A percentile compares a stretch with the other conserved stretches of the same genome.
phyloP scores from a whole-genome alignment of 2,888 invertebrate species.

The Drosophila nigricruria region DNA sequence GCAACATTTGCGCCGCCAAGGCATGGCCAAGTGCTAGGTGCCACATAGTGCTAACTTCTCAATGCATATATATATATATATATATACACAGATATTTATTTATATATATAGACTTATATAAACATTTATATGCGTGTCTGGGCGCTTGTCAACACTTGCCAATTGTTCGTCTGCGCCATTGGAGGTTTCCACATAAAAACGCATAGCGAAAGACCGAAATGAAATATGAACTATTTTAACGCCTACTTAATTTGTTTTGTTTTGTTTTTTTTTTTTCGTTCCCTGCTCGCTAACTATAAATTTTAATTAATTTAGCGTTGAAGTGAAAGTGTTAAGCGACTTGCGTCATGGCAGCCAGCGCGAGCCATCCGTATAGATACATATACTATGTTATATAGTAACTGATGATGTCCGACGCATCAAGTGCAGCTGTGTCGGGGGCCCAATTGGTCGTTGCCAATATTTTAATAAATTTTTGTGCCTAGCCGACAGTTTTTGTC shows the following conservation, averaged over 20 bases:
- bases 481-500: constrained; percentile 54
- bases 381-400: neutral
- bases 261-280: constrained; percentile 51
- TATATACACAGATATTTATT: neutral
- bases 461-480: constrained; percentile 70
- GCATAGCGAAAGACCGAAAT: constrained; percentile 54
- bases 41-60: constrained; percentile 22
- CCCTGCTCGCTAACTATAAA: constrained; percentile 67
- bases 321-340: constrained; percentile 74
- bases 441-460: constrained; percentile 45
- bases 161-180: constrained; percentile 75
- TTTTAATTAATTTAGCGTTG: constrained; percentile 81
- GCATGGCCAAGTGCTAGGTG: constrained; percentile 49
- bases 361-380: constrained; percentile 9
- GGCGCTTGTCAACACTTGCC: constrained; percentile 75
- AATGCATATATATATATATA: neutral
- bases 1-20: constrained; percentile 35
- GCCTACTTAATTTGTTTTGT: constrained; percentile 84
- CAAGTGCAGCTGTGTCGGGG: constrained; percentile 73
- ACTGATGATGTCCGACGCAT: constrained; percentile 41
- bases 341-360: constrained; percentile 38
- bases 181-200: constrained; percentile 70
- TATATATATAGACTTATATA: neutral
- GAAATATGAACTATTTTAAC: constrained; percentile 85
- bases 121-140: constrained; percentile 14